Evolutionary conservation across 1,140 invertebrate species (phyloP).

Genomic region (Meteorus sp.): DNA sequence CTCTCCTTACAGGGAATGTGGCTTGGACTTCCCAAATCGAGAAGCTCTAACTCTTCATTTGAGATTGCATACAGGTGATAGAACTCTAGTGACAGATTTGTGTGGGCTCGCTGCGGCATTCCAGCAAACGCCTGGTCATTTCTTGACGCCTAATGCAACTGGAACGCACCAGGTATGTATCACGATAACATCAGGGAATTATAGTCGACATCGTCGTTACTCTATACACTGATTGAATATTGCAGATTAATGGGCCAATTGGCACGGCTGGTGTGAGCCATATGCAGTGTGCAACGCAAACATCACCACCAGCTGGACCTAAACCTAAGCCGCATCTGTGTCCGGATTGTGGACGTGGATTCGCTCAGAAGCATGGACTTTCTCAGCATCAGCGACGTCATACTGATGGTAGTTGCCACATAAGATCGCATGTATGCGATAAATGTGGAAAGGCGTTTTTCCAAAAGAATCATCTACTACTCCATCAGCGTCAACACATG

Average conservation of each 20-base stretch:
- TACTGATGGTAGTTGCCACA: conserved; percentile 77
- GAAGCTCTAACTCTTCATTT: conserved; percentile 79
- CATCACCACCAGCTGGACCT: conserved; percentile 54
- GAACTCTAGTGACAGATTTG: conserved; percentile 81
- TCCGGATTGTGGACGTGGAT: conserved; percentile 80
- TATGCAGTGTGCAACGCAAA: conserved; percentile 56
- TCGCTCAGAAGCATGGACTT: conserved; percentile 79
- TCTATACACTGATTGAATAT: neutral
- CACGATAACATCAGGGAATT: neutral
- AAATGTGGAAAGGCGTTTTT: conserved; percentile 87
- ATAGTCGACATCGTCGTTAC: neutral
- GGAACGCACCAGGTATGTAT: conserved; percentile 58
- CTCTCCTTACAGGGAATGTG: conserved; percentile 63
- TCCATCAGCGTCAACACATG: conserved; percentile 82
- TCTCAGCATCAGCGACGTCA: conserved; percentile 75
- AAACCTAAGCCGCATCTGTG: conserved; percentile 80
- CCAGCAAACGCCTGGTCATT: conserved; percentile 66
- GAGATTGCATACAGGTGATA: conserved; percentile 78
- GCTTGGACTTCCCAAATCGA: conserved; percentile 67
- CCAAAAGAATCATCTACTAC: conserved; percentile 79
- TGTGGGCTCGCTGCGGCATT: conserved; percentile 78
- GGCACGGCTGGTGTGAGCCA: conserved; percentile 51
- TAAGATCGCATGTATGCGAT: conserved; percentile 78
- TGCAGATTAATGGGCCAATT: conserved; percentile 55
- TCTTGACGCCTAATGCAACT: conserved; percentile 61